These are phyloP conservation scores for Lucilia cuprina DNA, from an alignment of 1,140 invertebrate genomes.

Conservation along the genomic window DNA sequence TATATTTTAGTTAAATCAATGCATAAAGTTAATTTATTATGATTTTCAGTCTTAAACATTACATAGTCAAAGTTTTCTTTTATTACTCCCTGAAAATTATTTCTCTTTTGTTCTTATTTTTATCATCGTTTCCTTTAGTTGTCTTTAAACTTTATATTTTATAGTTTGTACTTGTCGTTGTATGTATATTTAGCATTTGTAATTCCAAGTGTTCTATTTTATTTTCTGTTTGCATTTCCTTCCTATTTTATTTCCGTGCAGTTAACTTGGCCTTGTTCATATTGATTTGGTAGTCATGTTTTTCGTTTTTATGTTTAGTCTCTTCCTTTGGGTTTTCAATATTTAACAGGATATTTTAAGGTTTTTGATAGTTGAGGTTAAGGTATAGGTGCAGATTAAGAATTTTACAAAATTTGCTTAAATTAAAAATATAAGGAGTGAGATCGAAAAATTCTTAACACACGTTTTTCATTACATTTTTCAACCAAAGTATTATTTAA, in stretches of 20 bases:
- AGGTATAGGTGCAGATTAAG: too few relatives aligned
- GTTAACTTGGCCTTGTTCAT: neutral
- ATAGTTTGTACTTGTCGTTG: neutral
- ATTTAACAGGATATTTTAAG: neutral
- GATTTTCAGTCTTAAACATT: neutral
- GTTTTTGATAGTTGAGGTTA: too few relatives aligned
- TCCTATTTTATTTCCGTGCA: neutral
- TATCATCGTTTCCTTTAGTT: neutral
- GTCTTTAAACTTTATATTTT: neutral
- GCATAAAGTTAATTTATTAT: neutral
- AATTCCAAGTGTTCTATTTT: neutral
- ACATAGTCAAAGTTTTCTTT: too few relatives aligned
- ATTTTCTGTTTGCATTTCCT: neutral
- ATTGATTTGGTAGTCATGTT: neutral
- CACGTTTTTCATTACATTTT: too few relatives aligned
- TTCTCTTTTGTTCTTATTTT: neutral
- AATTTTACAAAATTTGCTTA: too few relatives aligned
- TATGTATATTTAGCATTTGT: neutral
- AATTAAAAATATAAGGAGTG: too few relatives aligned
- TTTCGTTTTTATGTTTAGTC: neutral
- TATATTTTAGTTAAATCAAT: neutral
- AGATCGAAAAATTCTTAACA: too few relatives aligned
- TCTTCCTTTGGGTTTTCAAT: neutral
- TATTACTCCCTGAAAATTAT: too few relatives aligned
- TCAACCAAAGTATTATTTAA: too few relatives aligned